Percentiles rank a stretch among this genome's conserved stretches.
Evolutionary conservation across 2,888 invertebrate species (phyloP).

Genomic region (Malthinus flaveolus): DNA sequence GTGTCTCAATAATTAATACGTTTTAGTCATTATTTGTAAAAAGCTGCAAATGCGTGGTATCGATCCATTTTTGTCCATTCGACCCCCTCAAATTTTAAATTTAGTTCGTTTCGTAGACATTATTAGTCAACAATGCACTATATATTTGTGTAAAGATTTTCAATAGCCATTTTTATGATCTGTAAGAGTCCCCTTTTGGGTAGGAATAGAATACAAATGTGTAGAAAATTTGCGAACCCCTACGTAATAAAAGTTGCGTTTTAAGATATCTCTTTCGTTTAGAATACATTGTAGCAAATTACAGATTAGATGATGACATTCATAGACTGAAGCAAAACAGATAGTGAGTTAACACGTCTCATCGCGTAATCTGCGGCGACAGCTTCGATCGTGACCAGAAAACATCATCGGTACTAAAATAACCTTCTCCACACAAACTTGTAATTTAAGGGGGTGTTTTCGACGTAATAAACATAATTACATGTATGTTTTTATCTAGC

Average conservation of each 20-base stretch:
- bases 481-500: no score
- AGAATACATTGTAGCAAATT: constrained; percentile 24
- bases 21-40: no score
- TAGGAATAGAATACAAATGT: background rate
- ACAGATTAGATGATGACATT: constrained; percentile 29
- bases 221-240: constrained; percentile 9
- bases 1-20: no score
- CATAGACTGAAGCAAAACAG: constrained; percentile 45
- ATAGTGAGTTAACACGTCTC: constrained; percentile 52
- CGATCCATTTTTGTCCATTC: no score
- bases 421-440: constrained; percentile 19
- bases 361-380: constrained; percentile 54
- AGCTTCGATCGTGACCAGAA: constrained; percentile 54
- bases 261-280: constrained; percentile 10
- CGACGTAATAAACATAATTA: no score
- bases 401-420: constrained; percentile 41
- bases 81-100: no score
- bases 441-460: background rate
- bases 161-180: no score
- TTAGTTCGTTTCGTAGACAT: no score
- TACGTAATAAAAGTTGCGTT: constrained; percentile 10
- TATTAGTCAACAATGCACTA: no score
- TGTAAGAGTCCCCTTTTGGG: no score
- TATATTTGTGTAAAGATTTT: no score
- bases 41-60: no score